Conservation (phyloP, 2,113 vertebrate genomes). For the Gorsachius goisagi region DNA sequence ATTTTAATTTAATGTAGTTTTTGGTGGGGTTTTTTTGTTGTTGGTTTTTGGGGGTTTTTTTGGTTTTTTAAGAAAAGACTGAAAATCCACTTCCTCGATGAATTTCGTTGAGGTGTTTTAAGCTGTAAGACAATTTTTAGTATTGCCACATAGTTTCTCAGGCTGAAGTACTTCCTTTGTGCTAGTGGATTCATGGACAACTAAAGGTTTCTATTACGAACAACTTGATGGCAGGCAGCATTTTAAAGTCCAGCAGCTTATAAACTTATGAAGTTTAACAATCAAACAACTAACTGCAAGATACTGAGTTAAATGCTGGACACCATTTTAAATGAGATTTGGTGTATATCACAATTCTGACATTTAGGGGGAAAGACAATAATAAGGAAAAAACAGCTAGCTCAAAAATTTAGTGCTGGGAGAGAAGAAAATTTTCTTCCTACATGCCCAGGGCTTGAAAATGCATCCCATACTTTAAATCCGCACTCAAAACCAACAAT, state of each 20-base stretch:
- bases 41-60: no score
- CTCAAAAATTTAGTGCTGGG: background rate
- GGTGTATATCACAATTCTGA: background rate
- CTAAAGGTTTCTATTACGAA: background rate
- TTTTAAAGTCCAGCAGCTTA: background rate
- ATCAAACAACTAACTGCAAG: background rate
- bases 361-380: background rate
- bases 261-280: background rate
- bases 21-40: accelerated
- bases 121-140: background rate
- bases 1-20: background rate
- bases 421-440: background rate
- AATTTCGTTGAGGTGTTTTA: background rate
- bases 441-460: background rate
- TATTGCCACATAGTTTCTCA: background rate
- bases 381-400: background rate
- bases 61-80: background rate
- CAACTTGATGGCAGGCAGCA: background rate
- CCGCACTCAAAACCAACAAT: background rate
- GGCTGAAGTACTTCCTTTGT: background rate
- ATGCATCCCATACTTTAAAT: background rate
- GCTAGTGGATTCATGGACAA: background rate
- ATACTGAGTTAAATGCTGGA: background rate
- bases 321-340: background rate
- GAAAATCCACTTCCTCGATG: background rate